Conservation (phyloP, 2,113 vertebrate species). For the Suncus etruscus region DNA sequence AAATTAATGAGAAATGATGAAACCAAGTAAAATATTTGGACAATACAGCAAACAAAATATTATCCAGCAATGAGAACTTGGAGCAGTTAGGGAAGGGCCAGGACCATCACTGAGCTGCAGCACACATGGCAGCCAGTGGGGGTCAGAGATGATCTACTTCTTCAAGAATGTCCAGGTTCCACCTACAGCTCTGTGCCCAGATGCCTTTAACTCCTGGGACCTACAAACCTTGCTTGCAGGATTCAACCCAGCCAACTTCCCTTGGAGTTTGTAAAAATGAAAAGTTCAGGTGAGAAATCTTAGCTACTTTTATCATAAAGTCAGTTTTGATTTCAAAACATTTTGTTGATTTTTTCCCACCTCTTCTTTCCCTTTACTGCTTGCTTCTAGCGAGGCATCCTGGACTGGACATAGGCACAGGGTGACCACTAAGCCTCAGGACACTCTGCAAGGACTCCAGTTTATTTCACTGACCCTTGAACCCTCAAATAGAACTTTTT, state of each 20-base stretch:
- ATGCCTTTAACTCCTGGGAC: background rate
- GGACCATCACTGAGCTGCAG: background rate
- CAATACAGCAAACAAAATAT: background rate
- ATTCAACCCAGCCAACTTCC: background rate
- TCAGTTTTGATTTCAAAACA: conserved; percentile 6
- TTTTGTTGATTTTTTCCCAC: background rate
- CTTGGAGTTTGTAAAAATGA: conserved; percentile 17
- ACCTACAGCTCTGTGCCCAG: background rate
- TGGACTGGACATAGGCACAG: background rate
- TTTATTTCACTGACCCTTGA: background rate
- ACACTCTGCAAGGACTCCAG: background rate
- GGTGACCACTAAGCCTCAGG: background rate
- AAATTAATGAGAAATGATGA: background rate
- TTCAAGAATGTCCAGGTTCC: background rate
- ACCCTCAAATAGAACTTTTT: background rate
- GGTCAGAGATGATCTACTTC: background rate
- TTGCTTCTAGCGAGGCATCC: background rate
- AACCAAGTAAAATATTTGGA: background rate
- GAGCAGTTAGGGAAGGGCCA: background rate
- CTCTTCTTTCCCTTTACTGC: background rate
- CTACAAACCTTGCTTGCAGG: background rate
- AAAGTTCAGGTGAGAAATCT: background rate
- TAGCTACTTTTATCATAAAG: background rate
- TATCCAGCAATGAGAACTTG: background rate
- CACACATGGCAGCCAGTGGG: fast-evolving